Conservation (phyloP, 1,140 invertebrate genomes). For the Drosophila gunungcola region DNA sequence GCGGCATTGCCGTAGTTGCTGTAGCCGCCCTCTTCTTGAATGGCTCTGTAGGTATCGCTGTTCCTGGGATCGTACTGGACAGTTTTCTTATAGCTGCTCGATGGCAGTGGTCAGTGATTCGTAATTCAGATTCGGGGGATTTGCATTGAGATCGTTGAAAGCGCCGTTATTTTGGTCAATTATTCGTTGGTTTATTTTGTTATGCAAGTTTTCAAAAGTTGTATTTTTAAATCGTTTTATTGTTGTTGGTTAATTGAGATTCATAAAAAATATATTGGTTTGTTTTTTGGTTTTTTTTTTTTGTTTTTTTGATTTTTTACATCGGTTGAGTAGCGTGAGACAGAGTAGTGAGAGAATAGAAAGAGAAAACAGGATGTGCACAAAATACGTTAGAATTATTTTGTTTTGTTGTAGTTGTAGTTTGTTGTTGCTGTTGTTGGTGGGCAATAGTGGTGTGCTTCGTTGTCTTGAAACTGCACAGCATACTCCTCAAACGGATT, state of each 20-base stretch:
- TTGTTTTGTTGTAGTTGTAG: constrained; percentile 72
- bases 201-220: constrained; percentile 63
- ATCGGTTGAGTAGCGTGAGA: constrained; percentile 83
- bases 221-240: constrained; percentile 46
- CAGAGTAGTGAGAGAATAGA: constrained; percentile 83
- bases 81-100: constrained; percentile 88
- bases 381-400: constrained; percentile 85
- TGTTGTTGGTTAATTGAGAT: constrained; percentile 52
- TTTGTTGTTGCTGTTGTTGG: constrained; percentile 42
- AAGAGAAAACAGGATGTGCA: constrained; percentile 84
- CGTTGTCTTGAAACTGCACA: constrained; percentile 65
- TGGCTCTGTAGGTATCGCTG: constrained; percentile 93
- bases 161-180: constrained; percentile 61
- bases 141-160: constrained; percentile 78
- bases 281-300: constrained; percentile 56
- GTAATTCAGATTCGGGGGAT: constrained; percentile 30
- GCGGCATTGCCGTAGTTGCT: constrained; percentile 85
- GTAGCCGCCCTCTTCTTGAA: constrained; percentile 90
- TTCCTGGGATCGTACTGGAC: constrained; percentile 92
- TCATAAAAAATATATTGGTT: constrained; percentile 61
- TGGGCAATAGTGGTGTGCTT: constrained; percentile 31
- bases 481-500: constrained; percentile 71
- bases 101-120: constrained; percentile 38
- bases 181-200: constrained; percentile 56
- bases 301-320: constrained; percentile 60